Evolutionary conservation across 2,113 vertebrate species (phyloP).

Genomic region (Pomatostomus ruficeps): DNA sequence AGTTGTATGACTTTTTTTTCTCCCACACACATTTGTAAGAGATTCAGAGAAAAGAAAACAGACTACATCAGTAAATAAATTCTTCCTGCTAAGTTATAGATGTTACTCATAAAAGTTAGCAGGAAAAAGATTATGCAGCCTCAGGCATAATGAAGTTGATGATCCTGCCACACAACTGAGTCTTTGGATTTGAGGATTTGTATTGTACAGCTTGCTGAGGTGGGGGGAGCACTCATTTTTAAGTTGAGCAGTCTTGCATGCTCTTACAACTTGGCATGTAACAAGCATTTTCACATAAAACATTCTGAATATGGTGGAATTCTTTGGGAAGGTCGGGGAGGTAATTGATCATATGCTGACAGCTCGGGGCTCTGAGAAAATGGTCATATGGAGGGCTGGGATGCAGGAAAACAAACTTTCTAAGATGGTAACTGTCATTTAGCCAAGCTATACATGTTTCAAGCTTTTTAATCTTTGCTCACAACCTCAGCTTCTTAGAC

Average conservation of each 20-base stretch:
- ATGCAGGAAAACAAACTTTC: conserved; percentile 47
- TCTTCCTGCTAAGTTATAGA: neutral
- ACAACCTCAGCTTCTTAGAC: neutral
- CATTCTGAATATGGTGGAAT: conserved; percentile 15
- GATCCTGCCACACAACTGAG: neutral
- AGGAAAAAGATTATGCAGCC: neutral
- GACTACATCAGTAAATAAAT: neutral
- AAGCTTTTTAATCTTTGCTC: neutral
- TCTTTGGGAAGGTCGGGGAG: conserved; percentile 10
- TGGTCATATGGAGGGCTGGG: conserved; percentile 9
- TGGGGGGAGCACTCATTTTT: neutral
- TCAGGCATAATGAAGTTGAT: neutral
- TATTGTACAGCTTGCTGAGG: neutral
- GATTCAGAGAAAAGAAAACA: neutral
- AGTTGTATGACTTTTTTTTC: neutral
- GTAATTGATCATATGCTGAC: conserved; percentile 59
- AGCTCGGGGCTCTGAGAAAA: conserved; percentile 29
- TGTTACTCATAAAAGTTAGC: neutral
- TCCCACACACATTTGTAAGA: neutral
- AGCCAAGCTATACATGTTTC: conserved; percentile 29
- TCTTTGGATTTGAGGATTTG: neutral
- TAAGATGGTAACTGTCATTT: conserved; percentile 20
- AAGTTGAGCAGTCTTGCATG: neutral
- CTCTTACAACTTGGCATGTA: neutral
- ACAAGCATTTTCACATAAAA: conserved; percentile 20